Evolutionary conservation across 2,113 vertebrate species (phyloP).

Genomic region (Brachyistius frenatus): DNA sequence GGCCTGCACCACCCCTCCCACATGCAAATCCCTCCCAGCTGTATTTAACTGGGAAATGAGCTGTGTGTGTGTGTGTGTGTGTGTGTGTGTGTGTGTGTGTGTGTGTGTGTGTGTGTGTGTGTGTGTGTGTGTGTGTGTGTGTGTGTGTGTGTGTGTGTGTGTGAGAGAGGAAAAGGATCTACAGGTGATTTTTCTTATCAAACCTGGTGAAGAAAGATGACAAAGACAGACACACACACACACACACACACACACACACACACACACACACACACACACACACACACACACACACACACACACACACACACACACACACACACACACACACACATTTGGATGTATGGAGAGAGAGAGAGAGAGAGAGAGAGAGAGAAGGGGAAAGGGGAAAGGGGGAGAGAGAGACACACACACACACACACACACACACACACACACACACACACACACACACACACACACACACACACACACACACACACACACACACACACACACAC

Average conservation of each 20-base stretch:
- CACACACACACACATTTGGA: too few species aligned
- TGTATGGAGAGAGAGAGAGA: too few species aligned
- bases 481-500: constrained; percentile 2
- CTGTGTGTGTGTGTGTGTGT: background rate
- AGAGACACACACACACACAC: background rate
- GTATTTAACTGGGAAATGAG: constrained; percentile 74
- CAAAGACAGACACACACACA: background rate
- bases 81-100: background rate
- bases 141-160: constrained; percentile 5
- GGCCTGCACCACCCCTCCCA: constrained; percentile 22
- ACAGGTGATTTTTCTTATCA: background rate
- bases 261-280: background rate
- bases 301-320: too few species aligned
- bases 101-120: background rate
- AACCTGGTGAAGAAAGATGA: background rate
- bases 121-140: constrained; percentile 19
- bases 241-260: background rate
- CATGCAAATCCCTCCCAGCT: constrained; percentile 70
- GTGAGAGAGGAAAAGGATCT: constrained; percentile 4
- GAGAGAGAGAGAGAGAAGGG: background rate
- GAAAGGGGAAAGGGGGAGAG: too few species aligned
- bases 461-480: constrained; percentile 1
- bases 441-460: constrained; percentile 2
- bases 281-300: too few species aligned
- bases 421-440: constrained; percentile 10